Evolutionary conservation across 2,113 vertebrate species (phyloP).

Genomic region (Solea senegalensis): DNA sequence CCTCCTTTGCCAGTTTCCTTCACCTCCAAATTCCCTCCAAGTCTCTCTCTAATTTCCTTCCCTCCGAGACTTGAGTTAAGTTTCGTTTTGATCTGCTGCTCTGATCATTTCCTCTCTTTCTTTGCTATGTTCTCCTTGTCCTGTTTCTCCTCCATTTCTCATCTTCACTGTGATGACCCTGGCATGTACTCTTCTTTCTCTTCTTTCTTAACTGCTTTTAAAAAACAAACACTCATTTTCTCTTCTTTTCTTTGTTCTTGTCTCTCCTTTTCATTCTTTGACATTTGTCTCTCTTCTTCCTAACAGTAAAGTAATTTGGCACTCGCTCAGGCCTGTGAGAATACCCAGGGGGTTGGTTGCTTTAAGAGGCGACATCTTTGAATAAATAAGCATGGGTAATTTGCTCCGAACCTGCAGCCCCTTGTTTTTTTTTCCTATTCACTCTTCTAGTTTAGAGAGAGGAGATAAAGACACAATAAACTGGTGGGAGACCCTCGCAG

Average conservation of each 20-base stretch:
- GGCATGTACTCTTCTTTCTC: neutral
- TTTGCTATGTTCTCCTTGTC: slow-evolving; percentile 9
- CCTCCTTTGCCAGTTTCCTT: slow-evolving; percentile 27
- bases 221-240: neutral
- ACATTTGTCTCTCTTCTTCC: slow-evolving; percentile 1
- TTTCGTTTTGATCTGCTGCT: slow-evolving; percentile 37
- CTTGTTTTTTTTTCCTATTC: slow-evolving; percentile 36
- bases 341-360: slow-evolving; percentile 55
- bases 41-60: slow-evolving; percentile 20
- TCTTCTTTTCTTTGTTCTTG: neutral
- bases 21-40: neutral
- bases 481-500: slow-evolving; percentile 62
- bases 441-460: slow-evolving; percentile 34
- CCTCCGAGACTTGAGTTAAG: slow-evolving; percentile 47
- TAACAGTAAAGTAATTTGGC: slow-evolving; percentile 47
- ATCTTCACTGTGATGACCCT: neutral
- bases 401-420: slow-evolving; percentile 60
- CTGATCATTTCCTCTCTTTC: slow-evolving; percentile 11
- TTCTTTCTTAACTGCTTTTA: too few relatives aligned
- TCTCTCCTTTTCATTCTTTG: neutral
- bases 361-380: slow-evolving; percentile 56
- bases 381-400: slow-evolving; percentile 79
- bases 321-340: slow-evolving; percentile 40
- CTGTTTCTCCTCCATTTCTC: neutral
- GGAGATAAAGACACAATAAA: slow-evolving; percentile 75